Evolutionary conservation across 2,888 invertebrate species (phyloP), one percentile per base, ranked within the genome.

Genomic region (Tyria jacobaeae): DNA sequence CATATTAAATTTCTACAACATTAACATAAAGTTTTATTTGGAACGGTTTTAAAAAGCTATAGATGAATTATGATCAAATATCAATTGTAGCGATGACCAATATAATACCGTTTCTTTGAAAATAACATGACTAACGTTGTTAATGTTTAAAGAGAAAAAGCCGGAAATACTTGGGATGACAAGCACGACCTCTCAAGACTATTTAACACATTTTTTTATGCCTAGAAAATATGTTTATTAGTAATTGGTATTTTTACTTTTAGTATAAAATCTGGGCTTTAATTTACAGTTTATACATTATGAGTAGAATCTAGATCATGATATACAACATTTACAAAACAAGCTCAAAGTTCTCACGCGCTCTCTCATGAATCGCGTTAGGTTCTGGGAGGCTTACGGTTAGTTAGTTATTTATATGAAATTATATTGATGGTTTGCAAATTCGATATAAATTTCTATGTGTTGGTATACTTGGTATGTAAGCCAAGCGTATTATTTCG

Each of bases 401-500:
- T 76, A 70, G 71, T 64, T n/a, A n/a, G n/a, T n/a, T n/a, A n/a
- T n/a, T n/a, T n/a, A 77, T 73, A 81, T 75, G 75, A 79, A 77
- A 78, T 71, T 77, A 72, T 74, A 77, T 77, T 70, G 78, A 79
- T 80, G 68, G 78, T 80, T 87, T 80, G 85, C 85, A 89, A 87
- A 87, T 87, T 85, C 84, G 80, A 84, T 86, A 84, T 84, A 86
- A 80, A 86, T 85, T 87, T 85, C 79, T 78, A 84, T 85, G 81
- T 80, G 85, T 81, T 81, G 85, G 87, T 87, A 87, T 86, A 86
- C 86, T 81, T 81, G 85, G 87, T 87, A 87, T 86, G 86, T 86
- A 84, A 88, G 85, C 83, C 88, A 86, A 86, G 87, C 83, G 87
- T 85, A 89, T 88, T 89, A 89, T 89, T 89, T 88, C 84, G 81